Evolutionary conservation across 2,797 vertebrate species (phyloP).

Genomic region (Lutjanus campechanus): DNA sequence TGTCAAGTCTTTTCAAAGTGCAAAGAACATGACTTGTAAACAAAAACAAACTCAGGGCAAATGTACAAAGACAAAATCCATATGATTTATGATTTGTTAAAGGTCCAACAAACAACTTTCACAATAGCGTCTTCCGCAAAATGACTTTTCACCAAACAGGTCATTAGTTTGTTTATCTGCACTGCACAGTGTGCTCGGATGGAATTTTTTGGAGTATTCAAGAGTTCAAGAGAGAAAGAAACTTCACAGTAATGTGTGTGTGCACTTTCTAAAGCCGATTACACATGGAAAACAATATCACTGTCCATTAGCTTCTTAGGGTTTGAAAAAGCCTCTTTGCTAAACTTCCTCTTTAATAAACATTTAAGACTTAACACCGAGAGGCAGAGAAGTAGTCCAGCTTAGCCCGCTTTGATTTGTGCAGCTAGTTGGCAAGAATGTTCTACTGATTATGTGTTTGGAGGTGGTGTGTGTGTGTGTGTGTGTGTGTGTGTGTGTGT

Average conservation of each 20-base stretch:
- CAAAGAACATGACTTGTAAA: slow-evolving; percentile 12
- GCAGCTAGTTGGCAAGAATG: slow-evolving; percentile 54
- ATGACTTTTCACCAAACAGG: background rate
- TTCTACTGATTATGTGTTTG: slow-evolving; percentile 31
- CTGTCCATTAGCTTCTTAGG: slow-evolving; percentile 71
- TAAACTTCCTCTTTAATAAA: slow-evolving; percentile 81
- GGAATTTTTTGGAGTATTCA: background rate
- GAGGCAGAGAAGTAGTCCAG: slow-evolving; percentile 56
- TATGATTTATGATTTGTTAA: background rate
- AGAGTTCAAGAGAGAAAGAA: slow-evolving; percentile 8
- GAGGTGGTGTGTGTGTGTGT: slow-evolving; percentile 11
- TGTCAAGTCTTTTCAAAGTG: slow-evolving; percentile 32
- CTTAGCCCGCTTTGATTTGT: slow-evolving; percentile 63
- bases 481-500: background rate
- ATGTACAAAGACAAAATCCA: slow-evolving; percentile 16
- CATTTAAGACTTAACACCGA: slow-evolving; percentile 75
- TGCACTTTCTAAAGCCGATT: slow-evolving; percentile 70
- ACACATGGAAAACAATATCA: slow-evolving; percentile 70
- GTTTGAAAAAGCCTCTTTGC: slow-evolving; percentile 78
- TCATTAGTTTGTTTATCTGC: background rate
- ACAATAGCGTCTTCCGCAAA: background rate
- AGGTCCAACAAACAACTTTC: background rate
- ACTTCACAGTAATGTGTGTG: background rate
- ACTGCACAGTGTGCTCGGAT: background rate
- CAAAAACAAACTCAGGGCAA: background rate